Base-by-base conservation (phyloP, 2,797 vertebrate genomes). In the Danio jaintianensis region DNA sequence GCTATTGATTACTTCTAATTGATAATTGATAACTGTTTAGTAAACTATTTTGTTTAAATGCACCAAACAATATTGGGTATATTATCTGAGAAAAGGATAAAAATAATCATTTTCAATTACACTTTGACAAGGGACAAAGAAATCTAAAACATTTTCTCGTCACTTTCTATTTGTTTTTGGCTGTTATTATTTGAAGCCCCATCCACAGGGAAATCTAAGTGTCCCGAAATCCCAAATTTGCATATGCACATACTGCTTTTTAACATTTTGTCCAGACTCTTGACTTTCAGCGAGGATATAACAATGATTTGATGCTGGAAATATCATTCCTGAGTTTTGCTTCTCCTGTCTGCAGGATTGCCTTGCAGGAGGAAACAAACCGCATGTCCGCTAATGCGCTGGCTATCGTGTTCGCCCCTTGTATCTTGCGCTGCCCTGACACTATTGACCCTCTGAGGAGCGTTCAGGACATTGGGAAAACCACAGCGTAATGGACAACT, bases 331-430 rank as follows among this genome's bases (percentile, higher is more conserved):
- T 52, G 40, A 36, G 61, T 8, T 1, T 3, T 68, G 0, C 61
- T 79, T 78, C 7, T 78, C 43, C 4, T 48, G 13, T 58, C 18
- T 89, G 84, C 80, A 99, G 98, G 92, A 96, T 99, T 72, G 95
- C 96, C 55, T 91, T 97, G 45, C 96, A 99, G 87, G 98, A 99
- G 78, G 97, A 99, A 0, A 99, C 97, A 16, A 99, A 99, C 88
- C 96, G 98, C 9, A 99, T 99, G 98, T 99, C 98, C 16, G 95
- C 97, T 4, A 99, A 99, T 0, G 98, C 98, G 62, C 86, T 99
- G 90, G 98, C 98, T 63, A 99, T 99, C 0, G 98, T 99, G 36
- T 99, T 99, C 78, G 98, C 98, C 22, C 98, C 98, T 8, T 99
- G 98, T 77, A 96, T 99, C 88, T 95, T 99, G 50, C 98, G 98